Percentiles rank a stretch among this genome's conserved stretches.
Conservation (phyloP, 2,113 vertebrate genomes). For the Leptodactylus fuscus region DNA sequence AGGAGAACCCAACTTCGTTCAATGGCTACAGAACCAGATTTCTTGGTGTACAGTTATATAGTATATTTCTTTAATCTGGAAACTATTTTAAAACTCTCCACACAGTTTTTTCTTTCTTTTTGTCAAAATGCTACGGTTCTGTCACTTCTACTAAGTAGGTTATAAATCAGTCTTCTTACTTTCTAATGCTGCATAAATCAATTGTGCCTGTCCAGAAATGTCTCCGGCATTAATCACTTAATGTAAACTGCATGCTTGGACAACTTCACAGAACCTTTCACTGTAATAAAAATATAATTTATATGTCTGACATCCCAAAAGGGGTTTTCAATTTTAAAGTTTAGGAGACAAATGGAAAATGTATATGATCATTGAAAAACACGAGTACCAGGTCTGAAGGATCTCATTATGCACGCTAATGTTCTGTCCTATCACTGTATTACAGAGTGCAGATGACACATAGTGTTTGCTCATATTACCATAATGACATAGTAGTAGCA, state of each 20-base stretch:
- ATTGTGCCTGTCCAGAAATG: constrained; percentile 54
- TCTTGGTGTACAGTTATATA: not conserved
- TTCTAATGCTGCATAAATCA: constrained; percentile 56
- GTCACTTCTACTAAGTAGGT: constrained; percentile 55
- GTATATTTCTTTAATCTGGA: constrained; percentile 9
- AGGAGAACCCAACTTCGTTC: not conserved
- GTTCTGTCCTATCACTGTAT: not conserved
- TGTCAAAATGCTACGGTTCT: constrained; percentile 32
- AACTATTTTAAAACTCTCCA: constrained; percentile 36
- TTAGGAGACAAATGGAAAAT: constrained; percentile 46
- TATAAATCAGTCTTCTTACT: constrained; percentile 58
- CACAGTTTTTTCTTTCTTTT: not conserved
- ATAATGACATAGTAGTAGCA: not conserved
- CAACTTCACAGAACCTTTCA: constrained; percentile 44
- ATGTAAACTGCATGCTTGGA: constrained; percentile 55
- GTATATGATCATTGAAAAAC: constrained; percentile 26
- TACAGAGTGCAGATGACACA: constrained; percentile 6
- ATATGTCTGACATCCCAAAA: constrained; percentile 51
- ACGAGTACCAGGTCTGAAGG: not conserved
- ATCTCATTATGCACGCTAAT: not conserved
- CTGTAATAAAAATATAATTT: constrained; percentile 49
- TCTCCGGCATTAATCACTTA: constrained; percentile 54
- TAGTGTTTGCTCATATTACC: not conserved
- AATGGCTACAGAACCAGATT: not conserved
- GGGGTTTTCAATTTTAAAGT: constrained; percentile 35